Evolutionary conservation across 2,888 invertebrate species (phyloP).

Genomic region (Dasysyrphus tricinctus): DNA sequence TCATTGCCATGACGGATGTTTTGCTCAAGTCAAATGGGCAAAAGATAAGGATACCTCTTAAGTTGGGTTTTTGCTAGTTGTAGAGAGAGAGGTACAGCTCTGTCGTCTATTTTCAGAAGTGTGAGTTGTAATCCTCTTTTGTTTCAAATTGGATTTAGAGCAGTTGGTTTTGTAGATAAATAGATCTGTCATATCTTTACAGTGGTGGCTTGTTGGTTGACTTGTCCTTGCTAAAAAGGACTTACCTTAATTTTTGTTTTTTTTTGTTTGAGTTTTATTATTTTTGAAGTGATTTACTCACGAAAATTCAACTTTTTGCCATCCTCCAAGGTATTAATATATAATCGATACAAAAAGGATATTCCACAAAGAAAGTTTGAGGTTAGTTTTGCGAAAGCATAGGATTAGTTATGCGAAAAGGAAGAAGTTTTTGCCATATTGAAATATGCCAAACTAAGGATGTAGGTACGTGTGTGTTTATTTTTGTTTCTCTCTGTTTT

Average conservation of each 20-base stretch:
- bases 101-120: not conserved
- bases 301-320: not conserved
- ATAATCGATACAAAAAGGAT: constrained; percentile 43
- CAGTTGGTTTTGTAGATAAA: constrained; percentile 43
- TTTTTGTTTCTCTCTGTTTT: not conserved
- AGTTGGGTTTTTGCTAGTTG: constrained; percentile 20
- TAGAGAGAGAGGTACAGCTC: not conserved
- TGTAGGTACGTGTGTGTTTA: not conserved
- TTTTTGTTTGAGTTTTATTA: constrained; percentile 3
- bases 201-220: constrained; percentile 32
- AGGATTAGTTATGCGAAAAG: not conserved
- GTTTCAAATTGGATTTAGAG: constrained; percentile 64
- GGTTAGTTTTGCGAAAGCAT: constrained; percentile 19
- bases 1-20: constrained; percentile 54
- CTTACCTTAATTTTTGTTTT: constrained; percentile 1
- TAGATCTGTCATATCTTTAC: constrained; percentile 51
- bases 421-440: constrained; percentile 19
- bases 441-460: not conserved
- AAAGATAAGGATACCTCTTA: constrained; percentile 53
- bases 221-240: constrained; percentile 25
- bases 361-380: constrained; percentile 22
- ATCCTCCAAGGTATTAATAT: not conserved
- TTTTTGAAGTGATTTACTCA: constrained; percentile 8
- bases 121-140: constrained; percentile 58
- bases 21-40: constrained; percentile 32